These are phyloP conservation scores for Brachyrhaphis roseni DNA, from an alignment of 2,797 vertebrate genomes.

Conservation along the genomic window DNA sequence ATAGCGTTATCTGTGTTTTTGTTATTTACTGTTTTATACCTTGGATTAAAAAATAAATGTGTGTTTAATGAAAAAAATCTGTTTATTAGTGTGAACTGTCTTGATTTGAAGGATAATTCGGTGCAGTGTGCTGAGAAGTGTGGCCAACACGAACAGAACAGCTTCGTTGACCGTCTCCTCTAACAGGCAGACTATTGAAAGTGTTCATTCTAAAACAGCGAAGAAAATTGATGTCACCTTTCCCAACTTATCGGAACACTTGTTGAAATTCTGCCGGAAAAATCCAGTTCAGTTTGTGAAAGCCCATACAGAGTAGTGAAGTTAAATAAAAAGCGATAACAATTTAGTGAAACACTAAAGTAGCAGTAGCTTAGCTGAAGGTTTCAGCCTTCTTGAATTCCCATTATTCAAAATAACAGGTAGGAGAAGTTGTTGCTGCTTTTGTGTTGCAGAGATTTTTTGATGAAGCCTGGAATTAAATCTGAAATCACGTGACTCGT, in stretches of 20 bases:
- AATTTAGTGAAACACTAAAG: neutral
- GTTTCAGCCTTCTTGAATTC: neutral
- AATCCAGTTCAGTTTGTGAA: too few relatives aligned
- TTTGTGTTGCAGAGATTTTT: neutral
- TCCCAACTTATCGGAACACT: too few relatives aligned
- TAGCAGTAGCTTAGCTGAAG: neutral
- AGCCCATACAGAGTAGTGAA: too few relatives aligned
- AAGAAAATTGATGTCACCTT: too few relatives aligned
- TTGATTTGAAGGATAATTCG: slow-evolving; percentile 1
- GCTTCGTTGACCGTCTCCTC: too few relatives aligned
- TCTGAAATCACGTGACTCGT: neutral
- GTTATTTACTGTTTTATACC: slow-evolving; percentile 74
- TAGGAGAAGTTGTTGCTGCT: neutral
- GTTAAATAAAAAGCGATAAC: neutral
- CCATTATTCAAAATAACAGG: neutral
- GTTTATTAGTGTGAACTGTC: neutral
- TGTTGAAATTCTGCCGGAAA: too few relatives aligned
- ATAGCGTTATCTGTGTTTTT: slow-evolving; percentile 25
- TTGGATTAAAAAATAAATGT: slow-evolving; percentile 74
- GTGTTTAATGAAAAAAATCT: slow-evolving; percentile 1
- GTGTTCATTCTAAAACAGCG: too few relatives aligned
- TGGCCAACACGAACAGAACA: too few relatives aligned
- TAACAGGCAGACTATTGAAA: too few relatives aligned
- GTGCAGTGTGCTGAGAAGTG: too few relatives aligned
- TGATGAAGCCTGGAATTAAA: neutral